Evolutionary conservation across 2,888 invertebrate genomes (phyloP).

Genomic region (Clepsis dumicolana): DNA sequence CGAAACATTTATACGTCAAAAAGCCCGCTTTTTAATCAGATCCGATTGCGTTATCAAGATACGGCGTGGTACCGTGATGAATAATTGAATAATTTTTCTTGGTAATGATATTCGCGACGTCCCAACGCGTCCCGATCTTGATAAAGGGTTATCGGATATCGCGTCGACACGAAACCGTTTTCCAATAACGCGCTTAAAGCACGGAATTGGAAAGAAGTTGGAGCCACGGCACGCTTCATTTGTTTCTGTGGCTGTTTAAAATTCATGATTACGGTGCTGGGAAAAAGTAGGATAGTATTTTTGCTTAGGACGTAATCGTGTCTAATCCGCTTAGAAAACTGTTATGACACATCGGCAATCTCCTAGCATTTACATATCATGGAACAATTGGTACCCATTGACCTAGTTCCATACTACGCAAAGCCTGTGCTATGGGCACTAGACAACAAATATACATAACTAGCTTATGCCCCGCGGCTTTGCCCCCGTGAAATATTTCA

Average conservation of each 20-base stretch:
- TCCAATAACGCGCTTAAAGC: slow-evolving; percentile 75
- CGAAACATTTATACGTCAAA: slow-evolving; percentile 34
- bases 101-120: slow-evolving; percentile 75
- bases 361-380: too few relatives aligned
- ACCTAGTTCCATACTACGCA: too few relatives aligned
- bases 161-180: slow-evolving; percentile 61
- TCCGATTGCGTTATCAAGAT: slow-evolving; percentile 46
- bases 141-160: slow-evolving; percentile 77
- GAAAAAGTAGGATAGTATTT: neutral
- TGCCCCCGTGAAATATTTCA: too few relatives aligned
- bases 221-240: slow-evolving; percentile 31
- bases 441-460: too few relatives aligned
- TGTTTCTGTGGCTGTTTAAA: slow-evolving; percentile 24
- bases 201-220: slow-evolving; percentile 59
- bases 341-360: too few relatives aligned
- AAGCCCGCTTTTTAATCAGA: slow-evolving; percentile 42
- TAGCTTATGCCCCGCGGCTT: too few relatives aligned
- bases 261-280: slow-evolving; percentile 1
- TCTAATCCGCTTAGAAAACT: too few relatives aligned
- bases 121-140: slow-evolving; percentile 74
- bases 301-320: too few relatives aligned
- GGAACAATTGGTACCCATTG: too few relatives aligned
- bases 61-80: slow-evolving; percentile 57
- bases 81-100: slow-evolving; percentile 73
- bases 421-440: too few relatives aligned